Conservation (phyloP, 2,888 invertebrate species). For the Hemicrepidius hirtus region DNA sequence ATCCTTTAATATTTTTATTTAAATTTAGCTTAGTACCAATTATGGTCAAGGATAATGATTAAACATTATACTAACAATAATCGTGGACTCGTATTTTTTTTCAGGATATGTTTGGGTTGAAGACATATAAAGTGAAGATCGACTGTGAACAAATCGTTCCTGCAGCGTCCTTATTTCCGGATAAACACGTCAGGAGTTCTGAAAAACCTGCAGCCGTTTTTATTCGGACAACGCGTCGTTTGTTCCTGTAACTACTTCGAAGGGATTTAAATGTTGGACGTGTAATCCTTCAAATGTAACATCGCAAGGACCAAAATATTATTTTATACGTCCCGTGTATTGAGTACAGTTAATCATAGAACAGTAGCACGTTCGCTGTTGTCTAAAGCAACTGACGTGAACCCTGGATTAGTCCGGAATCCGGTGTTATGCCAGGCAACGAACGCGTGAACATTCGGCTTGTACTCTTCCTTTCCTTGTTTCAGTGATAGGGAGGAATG, state of each 20-base stretch:
- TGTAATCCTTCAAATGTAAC: constrained; percentile 4
- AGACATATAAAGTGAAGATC: no score
- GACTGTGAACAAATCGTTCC: no score
- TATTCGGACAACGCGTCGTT: not conserved
- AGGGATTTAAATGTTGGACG: not conserved
- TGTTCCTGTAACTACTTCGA: not conserved
- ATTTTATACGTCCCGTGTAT: constrained; percentile 30
- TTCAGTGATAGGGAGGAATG: not conserved
- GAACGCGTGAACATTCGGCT: constrained; percentile 7
- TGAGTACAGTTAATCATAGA: constrained; percentile 51
- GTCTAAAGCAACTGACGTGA: constrained; percentile 38
- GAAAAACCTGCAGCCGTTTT: not conserved
- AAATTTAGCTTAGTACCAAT: no score
- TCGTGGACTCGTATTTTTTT: no score
- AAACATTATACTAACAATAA: no score
- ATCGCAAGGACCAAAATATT: constrained; percentile 3
- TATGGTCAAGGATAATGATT: no score
- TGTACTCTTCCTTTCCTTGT: constrained; percentile 15
- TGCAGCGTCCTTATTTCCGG: no score
- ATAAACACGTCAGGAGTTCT: constrained; percentile 10
- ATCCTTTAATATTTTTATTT: no score
- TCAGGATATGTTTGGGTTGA: no score
- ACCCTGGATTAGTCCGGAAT: constrained; percentile 33
- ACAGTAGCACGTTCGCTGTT: constrained; percentile 46
- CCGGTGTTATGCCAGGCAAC: constrained; percentile 9